These are phyloP conservation scores for Diorhabda elongata DNA, from an alignment of 1,140 invertebrate species.

Conservation along the genomic window DNA sequence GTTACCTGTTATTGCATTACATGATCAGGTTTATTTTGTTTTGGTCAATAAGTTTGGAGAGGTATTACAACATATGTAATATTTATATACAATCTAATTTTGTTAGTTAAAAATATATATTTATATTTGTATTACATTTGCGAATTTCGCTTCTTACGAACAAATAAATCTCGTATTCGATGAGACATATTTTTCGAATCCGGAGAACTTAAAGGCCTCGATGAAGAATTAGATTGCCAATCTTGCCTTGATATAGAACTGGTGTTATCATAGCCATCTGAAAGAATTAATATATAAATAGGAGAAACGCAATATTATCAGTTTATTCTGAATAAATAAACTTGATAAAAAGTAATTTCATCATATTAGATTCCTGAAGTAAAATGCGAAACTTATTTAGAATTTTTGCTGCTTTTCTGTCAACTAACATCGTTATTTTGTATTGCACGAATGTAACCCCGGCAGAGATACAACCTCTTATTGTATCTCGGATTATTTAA, in stretches of 20 bases:
- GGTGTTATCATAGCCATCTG: constrained; percentile 19
- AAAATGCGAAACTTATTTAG: too few relatives aligned
- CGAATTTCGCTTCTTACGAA: constrained; percentile 34
- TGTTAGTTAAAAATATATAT: not conserved
- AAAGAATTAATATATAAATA: not conserved
- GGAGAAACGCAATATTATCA: too few relatives aligned
- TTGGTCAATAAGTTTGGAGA: not conserved
- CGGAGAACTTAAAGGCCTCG: constrained; percentile 28
- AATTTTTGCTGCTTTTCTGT: too few relatives aligned
- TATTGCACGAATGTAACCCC: too few relatives aligned
- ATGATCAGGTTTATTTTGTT: not conserved
- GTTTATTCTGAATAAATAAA: too few relatives aligned
- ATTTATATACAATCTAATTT: not conserved
- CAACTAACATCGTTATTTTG: too few relatives aligned
- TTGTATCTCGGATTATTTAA: too few relatives aligned
- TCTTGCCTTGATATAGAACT: constrained; percentile 23
- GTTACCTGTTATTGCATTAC: not conserved
- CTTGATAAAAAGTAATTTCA: too few relatives aligned
- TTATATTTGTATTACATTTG: constrained; percentile 27
- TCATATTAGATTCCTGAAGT: too few relatives aligned
- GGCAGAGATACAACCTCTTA: too few relatives aligned
- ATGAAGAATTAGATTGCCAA: constrained; percentile 22
- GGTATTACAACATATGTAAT: not conserved
- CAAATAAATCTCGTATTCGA: constrained; percentile 34
- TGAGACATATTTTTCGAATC: constrained; percentile 35